phyloP scores from a whole-genome alignment of 1,140 invertebrate genomes.

The Sitodiplosis mosellana region DNA sequence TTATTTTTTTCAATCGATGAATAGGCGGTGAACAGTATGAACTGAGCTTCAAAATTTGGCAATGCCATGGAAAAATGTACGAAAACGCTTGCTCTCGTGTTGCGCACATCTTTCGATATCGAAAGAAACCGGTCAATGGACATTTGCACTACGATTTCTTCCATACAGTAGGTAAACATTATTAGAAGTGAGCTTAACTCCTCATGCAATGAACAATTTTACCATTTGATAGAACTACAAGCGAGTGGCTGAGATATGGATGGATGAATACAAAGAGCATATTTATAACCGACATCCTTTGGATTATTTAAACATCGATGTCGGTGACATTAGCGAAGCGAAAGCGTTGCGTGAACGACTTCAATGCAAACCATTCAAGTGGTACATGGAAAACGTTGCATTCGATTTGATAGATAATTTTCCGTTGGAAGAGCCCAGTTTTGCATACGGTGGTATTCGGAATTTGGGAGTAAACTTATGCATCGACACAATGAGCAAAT shows the following conservation, averaged over 20 bases:
- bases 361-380: conserved; percentile 82
- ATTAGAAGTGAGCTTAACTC: neutral
- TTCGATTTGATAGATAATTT: conserved; percentile 90
- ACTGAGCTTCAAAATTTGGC: conserved; percentile 97
- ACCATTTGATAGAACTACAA: conserved; percentile 61
- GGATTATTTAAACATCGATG: conserved; percentile 52
- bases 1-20: no score
- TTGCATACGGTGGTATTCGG: conserved; percentile 53
- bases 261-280: conserved; percentile 85
- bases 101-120: conserved; percentile 82
- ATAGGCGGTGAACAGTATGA: conserved; percentile 96
- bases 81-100: conserved; percentile 98
- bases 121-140: no score
- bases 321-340: conserved; percentile 69
- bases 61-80: conserved; percentile 92
- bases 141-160: neutral
- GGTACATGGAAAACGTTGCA: conserved; percentile 96
- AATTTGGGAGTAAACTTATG: conserved; percentile 51
- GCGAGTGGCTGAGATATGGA: conserved; percentile 88
- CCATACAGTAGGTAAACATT: neutral
- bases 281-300: conserved; percentile 88
- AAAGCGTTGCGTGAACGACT: conserved; percentile 58
- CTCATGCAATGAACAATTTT: neutral
- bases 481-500: conserved; percentile 46
- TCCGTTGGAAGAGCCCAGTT: conserved; percentile 78